A percentile compares a stretch with the other conserved stretches of the same genome.
These are phyloP conservation scores for Phalera bucephala DNA, from an alignment of 2,888 invertebrate species.

Conservation along the genomic window DNA sequence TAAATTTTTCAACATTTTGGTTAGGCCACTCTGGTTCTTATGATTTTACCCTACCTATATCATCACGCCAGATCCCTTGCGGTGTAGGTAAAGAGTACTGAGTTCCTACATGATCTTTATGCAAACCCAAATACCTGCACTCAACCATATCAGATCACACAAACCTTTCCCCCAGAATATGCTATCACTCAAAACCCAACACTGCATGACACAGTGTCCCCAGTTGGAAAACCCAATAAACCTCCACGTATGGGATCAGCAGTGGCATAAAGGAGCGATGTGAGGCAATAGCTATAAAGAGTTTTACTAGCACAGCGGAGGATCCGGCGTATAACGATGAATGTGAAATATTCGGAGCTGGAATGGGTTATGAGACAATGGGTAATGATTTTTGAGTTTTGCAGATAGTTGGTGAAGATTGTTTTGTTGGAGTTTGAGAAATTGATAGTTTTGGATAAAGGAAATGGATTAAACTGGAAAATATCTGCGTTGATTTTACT, in stretches of 20 bases:
- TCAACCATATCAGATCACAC: too few relatives aligned
- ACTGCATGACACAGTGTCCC: slow-evolving; percentile 20
- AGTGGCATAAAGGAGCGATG: slow-evolving; percentile 52
- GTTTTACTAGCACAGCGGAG: slow-evolving; percentile 57
- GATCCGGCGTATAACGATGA: slow-evolving; percentile 51
- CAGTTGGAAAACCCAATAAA: slow-evolving; percentile 31
- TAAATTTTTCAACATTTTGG: too few relatives aligned
- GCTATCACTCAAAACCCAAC: neutral
- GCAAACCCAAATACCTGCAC: too few relatives aligned
- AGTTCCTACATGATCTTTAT: too few relatives aligned
- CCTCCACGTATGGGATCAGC: slow-evolving; percentile 43
- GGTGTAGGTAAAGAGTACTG: too few relatives aligned
- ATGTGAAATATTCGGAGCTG: slow-evolving; percentile 61
- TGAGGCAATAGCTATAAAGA: slow-evolving; percentile 68
- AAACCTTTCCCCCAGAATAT: neutral
- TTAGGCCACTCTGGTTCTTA: too few relatives aligned
- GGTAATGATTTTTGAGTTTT: slow-evolving; percentile 46
- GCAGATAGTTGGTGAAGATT: slow-evolving; percentile 2
- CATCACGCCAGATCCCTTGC: too few relatives aligned
- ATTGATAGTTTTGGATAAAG: too few relatives aligned
- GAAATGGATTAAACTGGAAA: too few relatives aligned
- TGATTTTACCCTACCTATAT: too few relatives aligned
- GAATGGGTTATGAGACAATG: slow-evolving; percentile 66
- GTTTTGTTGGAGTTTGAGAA: slow-evolving; percentile 1
- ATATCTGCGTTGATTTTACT: too few relatives aligned